These are phyloP conservation scores for Anableps anableps DNA, from an alignment of 2,797 vertebrate genomes.

Conservation along the genomic window DNA sequence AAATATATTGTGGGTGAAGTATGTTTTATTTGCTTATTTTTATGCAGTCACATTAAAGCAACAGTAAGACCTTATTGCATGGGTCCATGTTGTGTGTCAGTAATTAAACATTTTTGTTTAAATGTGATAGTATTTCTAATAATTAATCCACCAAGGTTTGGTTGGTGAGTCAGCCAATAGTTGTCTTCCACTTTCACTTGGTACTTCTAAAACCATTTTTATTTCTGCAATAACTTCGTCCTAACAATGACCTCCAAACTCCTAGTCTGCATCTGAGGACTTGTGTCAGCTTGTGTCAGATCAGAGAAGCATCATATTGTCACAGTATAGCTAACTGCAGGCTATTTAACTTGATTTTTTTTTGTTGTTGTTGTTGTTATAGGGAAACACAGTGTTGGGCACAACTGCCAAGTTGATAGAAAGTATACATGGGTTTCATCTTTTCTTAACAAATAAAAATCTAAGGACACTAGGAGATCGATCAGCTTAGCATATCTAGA, in stretches of 20 bases:
- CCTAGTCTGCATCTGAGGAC: not conserved
- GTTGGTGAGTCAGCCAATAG: not conserved
- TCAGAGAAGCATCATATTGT: not conserved
- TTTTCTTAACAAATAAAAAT: not conserved
- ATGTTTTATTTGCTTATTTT: not conserved
- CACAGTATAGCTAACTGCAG: not conserved
- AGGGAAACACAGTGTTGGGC: not conserved
- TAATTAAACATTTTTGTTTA: not conserved
- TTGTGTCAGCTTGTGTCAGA: not conserved
- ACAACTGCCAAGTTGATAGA: not conserved
- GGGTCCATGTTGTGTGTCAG: not conserved
- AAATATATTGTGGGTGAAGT: not conserved
- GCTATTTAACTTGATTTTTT: not conserved
- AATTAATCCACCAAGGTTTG: not conserved
- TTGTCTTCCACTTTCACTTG: not conserved
- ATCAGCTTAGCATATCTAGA: not conserved
- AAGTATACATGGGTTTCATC: not conserved
- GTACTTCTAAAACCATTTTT: not conserved
- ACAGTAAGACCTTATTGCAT: not conserved
- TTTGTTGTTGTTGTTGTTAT: too few relatives aligned
- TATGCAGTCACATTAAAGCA: not conserved
- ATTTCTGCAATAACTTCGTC: not conserved
- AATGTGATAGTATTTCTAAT: not conserved
- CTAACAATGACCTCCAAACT: not conserved
- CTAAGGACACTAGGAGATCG: not conserved